Evolutionary conservation across 1,140 invertebrate genomes (phyloP), one percentile per base, ranked within the genome.

Genomic region (Fopius arisanus): DNA sequence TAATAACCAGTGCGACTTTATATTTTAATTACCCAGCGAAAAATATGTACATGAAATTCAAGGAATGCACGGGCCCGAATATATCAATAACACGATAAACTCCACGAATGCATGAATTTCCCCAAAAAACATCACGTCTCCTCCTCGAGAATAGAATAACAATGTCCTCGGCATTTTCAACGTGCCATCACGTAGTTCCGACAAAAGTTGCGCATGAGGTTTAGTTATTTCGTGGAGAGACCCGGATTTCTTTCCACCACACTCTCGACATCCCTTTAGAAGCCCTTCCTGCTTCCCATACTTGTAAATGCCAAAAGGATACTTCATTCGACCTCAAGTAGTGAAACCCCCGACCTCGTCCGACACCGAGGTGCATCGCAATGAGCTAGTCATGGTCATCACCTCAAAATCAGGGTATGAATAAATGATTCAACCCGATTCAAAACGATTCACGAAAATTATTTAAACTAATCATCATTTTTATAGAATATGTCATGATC

Each of bases 151-250:
- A 40, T 59, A 41, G 75, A 76, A 76, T 76, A 59, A 73, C 71
- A 76, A 76, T 72, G 41, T 70, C 68, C 31, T 66, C 19, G 77
- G 75, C 3, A 83, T 81, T 83, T 83, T 77, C 79, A 75, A 80
- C 80, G 65, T 83, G 70, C 77, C 69, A 59, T 78, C 81, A 81
- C 81, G 80, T 83, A 77, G 71, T 28, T 66, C 48, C 33, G 9
- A 31, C 48, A 43, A 68, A 31, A 59, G 31, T 63, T 70, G 71
- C 67, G 62, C 51, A 33, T 29, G 19, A 14, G 63, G 74, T 48
- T 68, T 29, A 43, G 33, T 59, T 67, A 68, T 73, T 76, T 75
- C 70, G 70, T 70, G 10, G 66, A 78, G 73, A 77, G 73, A 31
- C 76, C 21, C 19, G 26, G 7, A 62, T 1, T 62, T 62, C 10